Evolutionary conservation across 2,113 vertebrate species (phyloP), one percentile per base, ranked within the genome.

Genomic region (Aegotheles bennettii): DNA sequence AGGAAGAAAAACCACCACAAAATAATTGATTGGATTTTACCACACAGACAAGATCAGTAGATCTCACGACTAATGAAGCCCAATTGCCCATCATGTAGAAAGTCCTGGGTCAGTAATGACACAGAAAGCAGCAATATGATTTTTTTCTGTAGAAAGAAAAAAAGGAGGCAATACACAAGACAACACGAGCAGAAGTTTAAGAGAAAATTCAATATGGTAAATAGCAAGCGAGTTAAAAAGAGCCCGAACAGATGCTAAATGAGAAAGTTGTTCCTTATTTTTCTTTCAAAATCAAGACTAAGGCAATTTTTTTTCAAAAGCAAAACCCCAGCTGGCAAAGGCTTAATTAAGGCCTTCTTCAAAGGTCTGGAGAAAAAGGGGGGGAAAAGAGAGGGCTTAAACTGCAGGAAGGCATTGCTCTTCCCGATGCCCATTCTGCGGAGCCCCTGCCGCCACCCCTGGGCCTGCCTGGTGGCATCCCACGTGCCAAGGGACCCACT

Each of bases 361-460:
- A 64, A 87, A 92, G 69, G 60, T 65, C 51, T 64, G 31, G 68
- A 89, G 73, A 91, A 84, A 63, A 54, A 3, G 4, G 28, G 51
- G 9, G 24, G 40, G 11, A 65, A 67, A 63, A 70, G 16, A 79
- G 51, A 67, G 76, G 50, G 42, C 33, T 24, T 36, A n/a, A 80
- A 35, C 48, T 36, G 19, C 35, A 73, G 82, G 48, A 73, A 84
- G 38, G 71, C 45, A 50, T 0, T 42, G 77, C 33, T 70, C 28
- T 59, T 48, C n/a, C 9, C 5, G 4, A 1, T 0, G 0, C 48
- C 11, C 20, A 9, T 15, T 6, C 63, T 13, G 3, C 2, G 20
- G n/a, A 90, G 73, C n/a, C 48, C 57, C 20, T 7, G 16, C 33
- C 28, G 42, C 59, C 78, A 29, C 24, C 14, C 42, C 73, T 10